Conservation (phyloP, 2,888 invertebrate species). For the Sympetrum striolatum region DNA sequence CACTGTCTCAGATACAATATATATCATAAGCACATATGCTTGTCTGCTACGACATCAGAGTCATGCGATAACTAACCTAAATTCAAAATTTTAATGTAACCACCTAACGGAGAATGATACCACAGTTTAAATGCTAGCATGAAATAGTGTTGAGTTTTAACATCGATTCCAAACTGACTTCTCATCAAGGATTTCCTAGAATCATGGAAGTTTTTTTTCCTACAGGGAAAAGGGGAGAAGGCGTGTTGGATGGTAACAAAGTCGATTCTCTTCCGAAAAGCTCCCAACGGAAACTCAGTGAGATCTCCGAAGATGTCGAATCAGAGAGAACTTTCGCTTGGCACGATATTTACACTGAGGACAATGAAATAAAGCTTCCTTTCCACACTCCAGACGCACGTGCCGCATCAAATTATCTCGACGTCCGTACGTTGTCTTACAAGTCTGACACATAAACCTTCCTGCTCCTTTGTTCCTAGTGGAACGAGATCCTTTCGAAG, state of each 20-base stretch:
- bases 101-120: no score
- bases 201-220: background rate
- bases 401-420: slow-evolving; percentile 51
- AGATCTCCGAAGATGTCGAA: slow-evolving; percentile 48
- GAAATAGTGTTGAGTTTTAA: no score
- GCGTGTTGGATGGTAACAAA: background rate
- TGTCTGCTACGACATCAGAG: no score
- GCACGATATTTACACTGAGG: slow-evolving; percentile 47
- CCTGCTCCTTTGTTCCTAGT: background rate
- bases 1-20: no score
- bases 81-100: no score
- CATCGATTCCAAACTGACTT: no score
- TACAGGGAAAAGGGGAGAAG: background rate
- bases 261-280: background rate
- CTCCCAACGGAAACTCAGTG: slow-evolving; percentile 1
- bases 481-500: background rate
- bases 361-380: slow-evolving; percentile 48
- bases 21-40: no score
- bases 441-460: slow-evolving; percentile 49
- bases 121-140: no score
- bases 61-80: no score
- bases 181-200: no score
- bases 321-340: slow-evolving; percentile 49
- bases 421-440: slow-evolving; percentile 49
- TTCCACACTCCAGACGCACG: slow-evolving; percentile 48